A percentile compares a stretch with the other conserved stretches of the same genome.
Conservation (phyloP, 2,888 invertebrate species). For the Cantharis flavilabris region DNA sequence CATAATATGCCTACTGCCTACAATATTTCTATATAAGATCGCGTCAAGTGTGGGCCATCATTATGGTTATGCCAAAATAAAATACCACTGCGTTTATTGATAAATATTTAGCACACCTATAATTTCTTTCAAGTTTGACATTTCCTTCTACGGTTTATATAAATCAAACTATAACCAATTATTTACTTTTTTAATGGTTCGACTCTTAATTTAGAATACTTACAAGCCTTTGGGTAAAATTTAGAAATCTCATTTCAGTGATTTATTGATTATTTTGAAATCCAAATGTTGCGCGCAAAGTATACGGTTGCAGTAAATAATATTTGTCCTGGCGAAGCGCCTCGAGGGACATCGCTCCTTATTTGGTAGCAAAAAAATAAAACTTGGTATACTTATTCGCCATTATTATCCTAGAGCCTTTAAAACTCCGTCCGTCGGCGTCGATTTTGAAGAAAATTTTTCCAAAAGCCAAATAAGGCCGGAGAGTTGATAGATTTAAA, state of each 20-base stretch:
- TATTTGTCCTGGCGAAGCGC: neutral
- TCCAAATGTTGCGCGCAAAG: neutral
- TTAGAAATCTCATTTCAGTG: neutral
- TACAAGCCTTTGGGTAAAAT: neutral
- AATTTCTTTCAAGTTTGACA: conserved; percentile 29
- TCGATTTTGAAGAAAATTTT: too few relatives aligned
- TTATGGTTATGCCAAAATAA: conserved; percentile 14
- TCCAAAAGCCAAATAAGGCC: conserved; percentile 8
- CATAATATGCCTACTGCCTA: conserved; percentile 26
- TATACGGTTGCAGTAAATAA: neutral
- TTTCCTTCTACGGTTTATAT: conserved; percentile 26
- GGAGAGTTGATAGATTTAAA: conserved; percentile 10
- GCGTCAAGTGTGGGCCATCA: neutral
- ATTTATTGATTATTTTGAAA: neutral
- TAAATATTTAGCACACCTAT: conserved; percentile 32
- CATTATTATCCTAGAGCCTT: too few relatives aligned
- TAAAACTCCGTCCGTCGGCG: too few relatives aligned
- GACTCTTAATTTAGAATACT: neutral
- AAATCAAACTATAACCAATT: conserved; percentile 23
- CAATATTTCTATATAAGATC: conserved; percentile 8
- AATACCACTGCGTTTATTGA: conserved; percentile 14
- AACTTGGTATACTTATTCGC: too few relatives aligned
- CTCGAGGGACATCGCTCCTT: neutral
- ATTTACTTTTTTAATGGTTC: conserved; percentile 3
- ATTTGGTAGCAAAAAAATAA: too few relatives aligned